phyloP scores from a whole-genome alignment of 2,888 invertebrate species.

The Campoplex capitator region DNA sequence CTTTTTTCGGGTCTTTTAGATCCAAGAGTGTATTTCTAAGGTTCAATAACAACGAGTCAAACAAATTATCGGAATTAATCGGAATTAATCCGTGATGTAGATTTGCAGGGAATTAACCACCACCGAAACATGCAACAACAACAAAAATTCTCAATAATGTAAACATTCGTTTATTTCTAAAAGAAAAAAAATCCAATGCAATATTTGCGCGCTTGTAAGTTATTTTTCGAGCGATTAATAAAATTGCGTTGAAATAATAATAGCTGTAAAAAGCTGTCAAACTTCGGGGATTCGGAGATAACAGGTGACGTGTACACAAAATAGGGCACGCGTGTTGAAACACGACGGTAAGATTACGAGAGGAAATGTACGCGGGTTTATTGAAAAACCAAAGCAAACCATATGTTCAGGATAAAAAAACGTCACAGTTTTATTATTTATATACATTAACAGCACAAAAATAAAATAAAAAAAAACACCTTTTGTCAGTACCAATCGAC shows the following conservation, averaged over 20 bases:
- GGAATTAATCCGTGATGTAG: neutral
- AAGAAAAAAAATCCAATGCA: neutral
- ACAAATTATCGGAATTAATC: too few relatives aligned
- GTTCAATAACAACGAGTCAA: neutral
- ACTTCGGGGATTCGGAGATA: slow-evolving; percentile 28
- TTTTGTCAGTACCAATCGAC: slow-evolving; percentile 16
- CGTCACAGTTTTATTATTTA: neutral
- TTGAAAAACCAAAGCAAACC: slow-evolving; percentile 33
- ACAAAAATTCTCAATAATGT: neutral
- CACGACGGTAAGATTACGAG: slow-evolving; percentile 2
- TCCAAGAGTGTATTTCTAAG: neutral
- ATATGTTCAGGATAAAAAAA: neutral
- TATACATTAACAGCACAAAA: slow-evolving; percentile 36
- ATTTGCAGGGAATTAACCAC: neutral
- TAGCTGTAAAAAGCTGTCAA: slow-evolving; percentile 27
- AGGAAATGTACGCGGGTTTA: slow-evolving; percentile 39
- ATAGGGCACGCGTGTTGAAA: slow-evolving; percentile 5
- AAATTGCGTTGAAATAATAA: slow-evolving; percentile 12
- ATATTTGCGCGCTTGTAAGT: neutral
- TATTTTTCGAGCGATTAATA: neutral
- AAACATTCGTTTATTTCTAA: neutral
- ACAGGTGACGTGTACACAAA: slow-evolving; percentile 65
- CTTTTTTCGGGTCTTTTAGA: neutral
- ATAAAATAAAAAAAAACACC: neutral
- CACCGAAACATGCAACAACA: neutral